Conservation (phyloP, 2,888 invertebrate genomes). For the Metacarcinus magister region DNA sequence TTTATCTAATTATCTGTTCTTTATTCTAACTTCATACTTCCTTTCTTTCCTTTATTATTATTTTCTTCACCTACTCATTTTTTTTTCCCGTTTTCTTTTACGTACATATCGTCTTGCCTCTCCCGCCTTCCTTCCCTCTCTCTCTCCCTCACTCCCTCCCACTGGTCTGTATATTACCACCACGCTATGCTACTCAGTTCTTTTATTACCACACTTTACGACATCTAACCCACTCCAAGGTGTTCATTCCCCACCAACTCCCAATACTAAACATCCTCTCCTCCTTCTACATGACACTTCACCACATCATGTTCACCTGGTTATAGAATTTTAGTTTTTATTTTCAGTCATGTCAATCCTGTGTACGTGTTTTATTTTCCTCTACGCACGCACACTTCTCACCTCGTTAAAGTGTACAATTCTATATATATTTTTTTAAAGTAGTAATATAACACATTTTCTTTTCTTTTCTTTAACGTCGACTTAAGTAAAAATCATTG, state of each 20-base stretch:
- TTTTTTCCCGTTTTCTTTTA: too few species aligned
- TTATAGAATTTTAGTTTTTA: neutral
- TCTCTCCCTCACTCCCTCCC: neutral
- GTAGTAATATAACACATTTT: too few species aligned
- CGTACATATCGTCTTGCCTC: too few species aligned
- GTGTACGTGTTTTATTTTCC: too few species aligned
- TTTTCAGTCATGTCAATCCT: neutral
- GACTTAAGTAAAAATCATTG: too few species aligned
- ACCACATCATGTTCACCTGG: neutral
- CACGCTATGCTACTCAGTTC: neutral
- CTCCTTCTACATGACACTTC: neutral
- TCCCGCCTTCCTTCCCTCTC: too few species aligned
- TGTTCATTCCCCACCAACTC: neutral
- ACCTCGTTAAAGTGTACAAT: too few species aligned
- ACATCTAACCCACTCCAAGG: neutral
- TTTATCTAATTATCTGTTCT: neutral
- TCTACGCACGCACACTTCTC: too few species aligned
- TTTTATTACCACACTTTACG: neutral
- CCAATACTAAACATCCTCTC: neutral
- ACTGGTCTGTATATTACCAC: neutral
- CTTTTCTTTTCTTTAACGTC: too few species aligned
- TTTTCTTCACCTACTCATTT: too few species aligned
- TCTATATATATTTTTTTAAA: too few species aligned
- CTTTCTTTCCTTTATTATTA: neutral
- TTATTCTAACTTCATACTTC: neutral